Base-by-base conservation (phyloP, 2,113 vertebrate genomes). In the Thunnus thynnus region DNA sequence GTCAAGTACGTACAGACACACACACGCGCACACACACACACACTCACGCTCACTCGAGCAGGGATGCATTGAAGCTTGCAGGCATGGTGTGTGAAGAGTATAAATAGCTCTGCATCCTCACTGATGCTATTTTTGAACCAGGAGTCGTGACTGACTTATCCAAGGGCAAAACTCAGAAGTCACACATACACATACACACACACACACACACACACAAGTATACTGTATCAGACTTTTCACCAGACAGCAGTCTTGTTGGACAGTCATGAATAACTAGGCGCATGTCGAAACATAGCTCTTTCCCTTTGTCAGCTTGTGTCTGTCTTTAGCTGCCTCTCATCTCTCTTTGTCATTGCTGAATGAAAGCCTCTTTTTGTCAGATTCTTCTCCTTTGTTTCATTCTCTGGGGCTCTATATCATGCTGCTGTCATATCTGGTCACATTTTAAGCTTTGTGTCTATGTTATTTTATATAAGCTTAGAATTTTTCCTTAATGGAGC, bases 101-200 rank as follows among this genome's bases (percentile, higher is more conserved):
- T 92, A 93, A 93, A 93, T 93, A 93, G 90, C 84, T 84, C 88
- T 86, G 86, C 90, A 90, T 90, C 80, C 82, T 87, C 86, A 84
- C 80, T 83, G 85, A 76, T 86, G 88, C 91, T 93, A 93, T 94
- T 91, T 93, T 91, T 90, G 91, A 78, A 90, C 79, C 86, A 70
- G 72, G 80, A 89, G 87, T 88, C 80, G 83, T 91, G 91, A 89
- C 87, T 93, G 86, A 85, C 85, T 93, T 72, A 80, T 86, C 76
- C 78, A 89, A 91, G 89, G 91, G 82, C 88, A 88, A 87, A 85
- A 85, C 65, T 63, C 47, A 72, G 75, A 78, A n/a, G 47, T 58
- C 82, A 54, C 71, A 63, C 4, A 3, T n/a, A 27, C 30, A 41
- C 62, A 20, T 13, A 11, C 48, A n/a, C 44, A 12, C 5, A 50